phyloP scores from a whole-genome alignment of 2,888 invertebrate genomes.

The Nowickia ferox region DNA sequence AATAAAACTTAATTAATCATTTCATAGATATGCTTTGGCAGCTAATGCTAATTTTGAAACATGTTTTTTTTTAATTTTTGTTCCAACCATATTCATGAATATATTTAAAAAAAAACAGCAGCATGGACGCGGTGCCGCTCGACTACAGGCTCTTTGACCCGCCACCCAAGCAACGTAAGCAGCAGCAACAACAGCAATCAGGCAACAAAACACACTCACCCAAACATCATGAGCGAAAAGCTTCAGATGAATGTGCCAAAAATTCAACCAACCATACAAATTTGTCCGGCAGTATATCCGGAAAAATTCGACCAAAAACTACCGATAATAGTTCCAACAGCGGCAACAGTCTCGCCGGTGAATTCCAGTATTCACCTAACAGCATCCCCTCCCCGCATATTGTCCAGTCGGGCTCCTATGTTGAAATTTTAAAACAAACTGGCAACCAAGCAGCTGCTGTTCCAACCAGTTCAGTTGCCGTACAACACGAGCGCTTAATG shows the following conservation, averaged over 20 bases:
- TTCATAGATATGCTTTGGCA: slow-evolving; percentile 4
- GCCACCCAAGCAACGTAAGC: slow-evolving; percentile 80
- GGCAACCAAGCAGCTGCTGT: slow-evolving; percentile 62
- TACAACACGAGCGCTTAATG: slow-evolving; percentile 50
- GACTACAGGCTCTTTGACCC: slow-evolving; percentile 82
- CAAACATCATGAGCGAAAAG: slow-evolving; percentile 77
- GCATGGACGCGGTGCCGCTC: slow-evolving; percentile 82
- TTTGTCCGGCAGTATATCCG: slow-evolving; percentile 79
- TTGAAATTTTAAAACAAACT: slow-evolving; percentile 79
- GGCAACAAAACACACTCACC: slow-evolving; percentile 73
- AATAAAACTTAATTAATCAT: not conserved
- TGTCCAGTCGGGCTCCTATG: slow-evolving; percentile 80
- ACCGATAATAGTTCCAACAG: slow-evolving; percentile 78
- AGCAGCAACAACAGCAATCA: slow-evolving; percentile 74
- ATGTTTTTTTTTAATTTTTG: slow-evolving; percentile 2
- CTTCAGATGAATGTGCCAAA: slow-evolving; percentile 77
- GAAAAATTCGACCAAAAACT: slow-evolving; percentile 78
- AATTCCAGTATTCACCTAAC: slow-evolving; percentile 75
- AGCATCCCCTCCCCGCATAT: slow-evolving; percentile 77
- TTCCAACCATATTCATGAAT: slow-evolving; percentile 25
- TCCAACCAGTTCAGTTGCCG: slow-evolving; percentile 36
- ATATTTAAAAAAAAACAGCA: slow-evolving; percentile 73
- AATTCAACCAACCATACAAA: slow-evolving; percentile 79
- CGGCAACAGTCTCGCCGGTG: slow-evolving; percentile 75
- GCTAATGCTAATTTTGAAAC: slow-evolving; percentile 8